Percentiles rank a stretch among this genome's conserved stretches.
These are phyloP conservation scores for Phalacrocorax brasilianus DNA, from an alignment of 2,113 vertebrate genomes.

Conservation along the genomic window DNA sequence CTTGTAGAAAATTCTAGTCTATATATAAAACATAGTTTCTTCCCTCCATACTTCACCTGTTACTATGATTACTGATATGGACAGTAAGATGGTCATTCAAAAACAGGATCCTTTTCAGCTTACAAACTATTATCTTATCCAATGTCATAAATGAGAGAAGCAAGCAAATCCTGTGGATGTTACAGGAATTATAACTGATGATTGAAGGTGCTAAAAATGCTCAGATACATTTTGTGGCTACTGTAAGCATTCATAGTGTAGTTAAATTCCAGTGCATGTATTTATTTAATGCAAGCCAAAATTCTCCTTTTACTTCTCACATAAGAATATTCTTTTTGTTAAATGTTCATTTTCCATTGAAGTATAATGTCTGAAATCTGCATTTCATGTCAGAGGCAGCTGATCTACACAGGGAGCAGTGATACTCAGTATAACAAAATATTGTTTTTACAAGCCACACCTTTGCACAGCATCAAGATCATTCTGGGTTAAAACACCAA, in stretches of 20 bases:
- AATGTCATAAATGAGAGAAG: not conserved
- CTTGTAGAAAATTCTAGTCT: not conserved
- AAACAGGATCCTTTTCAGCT: not conserved
- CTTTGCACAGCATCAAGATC: not conserved
- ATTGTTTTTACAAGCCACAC: not conserved
- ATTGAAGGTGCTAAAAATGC: not conserved
- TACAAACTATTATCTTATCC: not conserved
- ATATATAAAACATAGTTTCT: not conserved
- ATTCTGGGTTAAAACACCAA: conserved; percentile 31
- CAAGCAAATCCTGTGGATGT: not conserved
- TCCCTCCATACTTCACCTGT: not conserved
- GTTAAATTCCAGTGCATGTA: not conserved
- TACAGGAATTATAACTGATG: not conserved
- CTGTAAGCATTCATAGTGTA: not conserved
- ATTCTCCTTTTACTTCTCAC: not conserved
- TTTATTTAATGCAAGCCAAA: not conserved
- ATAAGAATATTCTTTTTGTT: not conserved
- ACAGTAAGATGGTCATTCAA: not conserved
- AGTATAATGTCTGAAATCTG: not conserved
- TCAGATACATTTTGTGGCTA: not conserved
- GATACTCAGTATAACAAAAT: not conserved
- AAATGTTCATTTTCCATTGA: not conserved
- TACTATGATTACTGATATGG: not conserved
- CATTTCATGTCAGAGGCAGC: conserved; percentile 36
- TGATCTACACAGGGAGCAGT: conserved; percentile 7